Evolutionary conservation across 35 echinoderm and acorn worm genomes (phyloP).

Genomic region (Lytechinus variegatus): DNA sequence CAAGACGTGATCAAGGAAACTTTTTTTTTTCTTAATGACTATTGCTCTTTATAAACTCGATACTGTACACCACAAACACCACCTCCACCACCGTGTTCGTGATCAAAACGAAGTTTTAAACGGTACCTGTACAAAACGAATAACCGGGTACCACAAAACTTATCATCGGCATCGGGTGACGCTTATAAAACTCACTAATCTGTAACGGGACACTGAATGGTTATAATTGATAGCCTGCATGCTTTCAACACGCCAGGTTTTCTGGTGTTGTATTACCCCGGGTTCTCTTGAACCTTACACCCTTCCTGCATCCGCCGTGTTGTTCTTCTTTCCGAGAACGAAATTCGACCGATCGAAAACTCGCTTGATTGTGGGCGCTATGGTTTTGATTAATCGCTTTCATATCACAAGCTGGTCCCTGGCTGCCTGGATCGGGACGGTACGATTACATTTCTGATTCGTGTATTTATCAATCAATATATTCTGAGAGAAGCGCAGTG

Average conservation of each 20-base stretch:
- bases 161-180: background rate
- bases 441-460: background rate
- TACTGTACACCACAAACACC: background rate
- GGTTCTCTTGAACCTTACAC: conserved; percentile 9
- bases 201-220: background rate
- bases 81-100: background rate
- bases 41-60: background rate
- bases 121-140: background rate
- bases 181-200: conserved; percentile 1
- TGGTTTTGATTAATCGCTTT: conserved; percentile 27
- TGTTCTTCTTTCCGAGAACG: conserved; percentile 24
- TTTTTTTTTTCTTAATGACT: background rate
- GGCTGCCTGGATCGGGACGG: background rate
- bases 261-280: background rate
- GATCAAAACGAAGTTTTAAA: background rate
- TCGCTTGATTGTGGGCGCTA: background rate
- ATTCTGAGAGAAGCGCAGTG: background rate
- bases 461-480: background rate
- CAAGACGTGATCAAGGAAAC: background rate
- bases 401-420: conserved; percentile 30
- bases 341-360: conserved; percentile 22
- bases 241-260: conserved; percentile 21
- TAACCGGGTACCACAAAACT: conserved; percentile 1
- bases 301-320: background rate
- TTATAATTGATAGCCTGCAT: conserved; percentile 24